A percentile compares a stretch with the other conserved stretches of the same genome.
These are phyloP conservation scores for Drosophila ambigua DNA, from an alignment of 1,140 invertebrate genomes.

Conservation along the genomic window DNA sequence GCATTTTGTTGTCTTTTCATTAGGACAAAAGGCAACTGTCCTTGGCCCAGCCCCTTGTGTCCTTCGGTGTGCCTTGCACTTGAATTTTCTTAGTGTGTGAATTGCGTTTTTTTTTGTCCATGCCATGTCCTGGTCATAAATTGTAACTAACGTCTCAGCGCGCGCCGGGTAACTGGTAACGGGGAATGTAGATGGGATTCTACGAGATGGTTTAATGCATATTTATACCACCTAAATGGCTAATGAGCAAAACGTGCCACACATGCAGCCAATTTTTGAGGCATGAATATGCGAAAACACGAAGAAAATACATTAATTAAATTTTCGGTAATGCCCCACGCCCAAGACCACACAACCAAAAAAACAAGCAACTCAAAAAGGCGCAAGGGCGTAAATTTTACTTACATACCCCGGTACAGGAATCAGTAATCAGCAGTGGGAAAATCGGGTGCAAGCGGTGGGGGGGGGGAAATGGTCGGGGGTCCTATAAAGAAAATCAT, in stretches of 20 bases:
- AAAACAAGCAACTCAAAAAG: slow-evolving; percentile 52
- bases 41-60: slow-evolving; percentile 40
- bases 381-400: slow-evolving; percentile 59
- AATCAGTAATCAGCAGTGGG: slow-evolving; percentile 22
- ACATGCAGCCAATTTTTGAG: slow-evolving; percentile 51
- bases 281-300: slow-evolving; percentile 82
- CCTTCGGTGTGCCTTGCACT: slow-evolving; percentile 56
- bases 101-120: slow-evolving; percentile 21
- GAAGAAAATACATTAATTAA: slow-evolving; percentile 81
- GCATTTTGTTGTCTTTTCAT: slow-evolving; percentile 56
- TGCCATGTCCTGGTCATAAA: slow-evolving; percentile 59
- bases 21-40: slow-evolving; percentile 46
- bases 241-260: slow-evolving; percentile 78
- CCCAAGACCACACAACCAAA: background rate
- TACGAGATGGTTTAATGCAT: slow-evolving; percentile 66
- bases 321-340: slow-evolving; percentile 46
- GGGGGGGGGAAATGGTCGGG: background rate
- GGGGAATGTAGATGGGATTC: slow-evolving; percentile 14
- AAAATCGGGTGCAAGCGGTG: background rate
- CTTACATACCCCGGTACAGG: slow-evolving; percentile 25
- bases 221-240: slow-evolving; percentile 77
- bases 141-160: slow-evolving; percentile 60
- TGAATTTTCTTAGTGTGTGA: slow-evolving; percentile 40
- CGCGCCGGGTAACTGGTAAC: slow-evolving; percentile 12
- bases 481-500: slow-evolving; percentile 71